Evolutionary conservation across 2,113 vertebrate species (phyloP).

Genomic region (Clarias magur): DNA sequence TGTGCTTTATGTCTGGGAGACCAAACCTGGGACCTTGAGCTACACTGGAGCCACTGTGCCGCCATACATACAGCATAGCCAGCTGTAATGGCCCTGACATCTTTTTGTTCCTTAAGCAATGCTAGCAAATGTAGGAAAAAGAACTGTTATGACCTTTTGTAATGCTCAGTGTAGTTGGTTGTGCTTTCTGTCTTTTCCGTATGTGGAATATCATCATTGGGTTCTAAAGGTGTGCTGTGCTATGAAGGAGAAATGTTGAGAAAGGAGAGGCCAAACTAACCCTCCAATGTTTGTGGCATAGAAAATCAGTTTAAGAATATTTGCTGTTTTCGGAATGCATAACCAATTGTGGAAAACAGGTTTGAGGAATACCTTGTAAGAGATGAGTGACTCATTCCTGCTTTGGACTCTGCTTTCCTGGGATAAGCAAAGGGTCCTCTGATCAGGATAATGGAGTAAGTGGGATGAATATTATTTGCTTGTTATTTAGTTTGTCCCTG

Average conservation of each 20-base stretch:
- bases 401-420: background rate
- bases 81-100: no score
- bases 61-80: no score
- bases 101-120: no score
- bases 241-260: background rate
- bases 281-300: background rate
- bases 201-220: background rate
- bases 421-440: background rate
- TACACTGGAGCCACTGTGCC: no score
- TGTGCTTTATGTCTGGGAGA: no score
- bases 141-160: background rate
- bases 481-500: background rate
- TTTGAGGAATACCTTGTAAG: background rate
- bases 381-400: background rate
- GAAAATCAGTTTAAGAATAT: background rate
- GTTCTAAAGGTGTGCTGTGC: background rate
- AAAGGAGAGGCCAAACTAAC: background rate
- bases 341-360: background rate
- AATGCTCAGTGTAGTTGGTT: background rate
- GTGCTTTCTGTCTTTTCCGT: background rate
- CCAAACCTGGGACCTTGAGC: no score
- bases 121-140: no score
- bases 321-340: background rate
- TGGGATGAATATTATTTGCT: background rate
- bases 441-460: background rate